Conservation (phyloP, 2,888 invertebrate genomes). For the Rutpela maculata region DNA sequence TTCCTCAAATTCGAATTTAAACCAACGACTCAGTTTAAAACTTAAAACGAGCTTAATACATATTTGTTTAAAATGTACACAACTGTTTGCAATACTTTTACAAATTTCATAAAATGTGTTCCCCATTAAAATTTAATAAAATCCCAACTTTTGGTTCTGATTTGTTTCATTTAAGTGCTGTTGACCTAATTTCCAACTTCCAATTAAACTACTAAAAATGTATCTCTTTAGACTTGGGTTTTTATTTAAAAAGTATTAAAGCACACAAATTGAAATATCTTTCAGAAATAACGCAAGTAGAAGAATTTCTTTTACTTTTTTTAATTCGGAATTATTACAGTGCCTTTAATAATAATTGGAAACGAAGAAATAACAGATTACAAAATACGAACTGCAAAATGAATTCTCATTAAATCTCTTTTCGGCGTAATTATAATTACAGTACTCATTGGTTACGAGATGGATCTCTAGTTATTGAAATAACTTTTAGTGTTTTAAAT, state of each 20-base stretch:
- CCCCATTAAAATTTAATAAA: not conserved
- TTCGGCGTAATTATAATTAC: not conserved
- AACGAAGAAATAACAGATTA: not conserved
- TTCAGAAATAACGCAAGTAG: not conserved
- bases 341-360: not conserved
- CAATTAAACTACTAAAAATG: not conserved
- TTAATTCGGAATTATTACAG: not conserved
- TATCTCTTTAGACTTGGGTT: not conserved
- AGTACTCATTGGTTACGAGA: too few species aligned
- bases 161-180: not conserved
- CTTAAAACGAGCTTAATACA: not conserved
- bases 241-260: not conserved
- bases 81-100: not conserved
- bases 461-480: too few species aligned
- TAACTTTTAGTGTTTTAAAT: too few species aligned
- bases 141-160: not conserved
- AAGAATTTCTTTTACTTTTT: not conserved
- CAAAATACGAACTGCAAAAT: not conserved
- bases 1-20: too few species aligned
- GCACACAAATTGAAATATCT: not conserved
- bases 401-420: not conserved
- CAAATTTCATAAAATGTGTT: not conserved
- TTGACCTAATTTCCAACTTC: not conserved
- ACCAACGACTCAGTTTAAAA: too few species aligned
- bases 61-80: not conserved